phyloP scores from a whole-genome alignment of 2,113 vertebrate species.

The Tachysurus vachellii region DNA sequence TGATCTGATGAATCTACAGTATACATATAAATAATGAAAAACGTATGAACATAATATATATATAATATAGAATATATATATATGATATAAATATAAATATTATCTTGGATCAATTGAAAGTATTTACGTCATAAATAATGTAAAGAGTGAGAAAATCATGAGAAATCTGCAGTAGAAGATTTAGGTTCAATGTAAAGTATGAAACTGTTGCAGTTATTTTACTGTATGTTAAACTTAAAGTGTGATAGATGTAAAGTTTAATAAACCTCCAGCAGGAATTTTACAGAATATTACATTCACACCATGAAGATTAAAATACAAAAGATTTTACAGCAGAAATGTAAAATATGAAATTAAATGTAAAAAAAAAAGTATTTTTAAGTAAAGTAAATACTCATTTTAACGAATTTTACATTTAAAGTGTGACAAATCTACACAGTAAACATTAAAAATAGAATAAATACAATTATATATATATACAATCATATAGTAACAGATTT shows the following conservation, averaged over 20 bases:
- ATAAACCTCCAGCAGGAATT: not conserved
- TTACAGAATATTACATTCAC: not conserved
- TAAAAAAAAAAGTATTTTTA: not conserved
- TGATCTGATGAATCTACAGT: not conserved
- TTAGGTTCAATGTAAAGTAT: not conserved
- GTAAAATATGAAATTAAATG: not conserved
- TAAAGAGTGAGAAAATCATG: not conserved
- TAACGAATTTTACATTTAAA: not conserved
- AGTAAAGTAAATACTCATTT: not conserved
- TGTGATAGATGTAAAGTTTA: not conserved
- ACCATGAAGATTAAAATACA: not conserved
- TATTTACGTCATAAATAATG: not conserved
- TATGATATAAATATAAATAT: too few relatives aligned
- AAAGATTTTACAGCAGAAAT: not conserved
- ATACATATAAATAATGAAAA: not conserved
- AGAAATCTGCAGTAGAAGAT: not conserved
- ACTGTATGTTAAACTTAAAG: not conserved
- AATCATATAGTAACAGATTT: not conserved
- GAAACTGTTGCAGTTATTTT: not conserved
- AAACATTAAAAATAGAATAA: not conserved
- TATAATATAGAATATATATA: too few relatives aligned
- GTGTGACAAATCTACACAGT: not conserved
- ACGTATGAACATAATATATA: not conserved
- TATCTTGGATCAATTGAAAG: too few relatives aligned
- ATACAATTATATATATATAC: not conserved